These are phyloP conservation scores for Chionodraco myersi DNA, from an alignment of 2,113 vertebrate species.

Conservation along the genomic window DNA sequence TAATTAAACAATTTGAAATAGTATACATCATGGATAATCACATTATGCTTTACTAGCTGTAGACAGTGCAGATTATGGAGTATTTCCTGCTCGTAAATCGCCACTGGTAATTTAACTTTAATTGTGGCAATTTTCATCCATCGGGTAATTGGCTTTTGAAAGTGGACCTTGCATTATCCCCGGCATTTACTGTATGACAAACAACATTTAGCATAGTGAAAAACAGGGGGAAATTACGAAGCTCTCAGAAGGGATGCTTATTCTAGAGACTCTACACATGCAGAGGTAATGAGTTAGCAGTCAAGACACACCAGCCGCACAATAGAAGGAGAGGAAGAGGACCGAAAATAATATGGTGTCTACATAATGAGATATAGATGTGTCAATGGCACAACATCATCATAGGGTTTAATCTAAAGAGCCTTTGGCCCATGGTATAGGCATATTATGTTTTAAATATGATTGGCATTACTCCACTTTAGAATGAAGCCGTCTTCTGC, in stretches of 20 bases:
- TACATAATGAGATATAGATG: no score
- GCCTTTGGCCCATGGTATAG: no score
- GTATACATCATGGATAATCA: not conserved
- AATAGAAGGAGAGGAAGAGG: not conserved
- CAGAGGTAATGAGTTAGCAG: not conserved
- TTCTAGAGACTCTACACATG: not conserved
- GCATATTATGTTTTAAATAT: constrained; percentile 2
- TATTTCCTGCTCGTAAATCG: not conserved
- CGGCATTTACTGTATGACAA: constrained; percentile 10
- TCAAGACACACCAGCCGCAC: not conserved
- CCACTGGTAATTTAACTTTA: constrained; percentile 15
- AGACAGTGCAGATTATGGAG: not conserved
- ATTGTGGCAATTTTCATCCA: constrained; percentile 5
- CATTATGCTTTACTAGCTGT: not conserved
- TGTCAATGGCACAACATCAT: not conserved
- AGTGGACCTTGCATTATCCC: not conserved
- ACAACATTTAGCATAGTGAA: not conserved
- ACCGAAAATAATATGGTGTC: not conserved
- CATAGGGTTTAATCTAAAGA: not conserved
- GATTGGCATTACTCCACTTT: not conserved
- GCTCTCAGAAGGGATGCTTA: not conserved
- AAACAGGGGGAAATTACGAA: not conserved
- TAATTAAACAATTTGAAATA: not conserved
- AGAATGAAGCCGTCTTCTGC: not conserved
- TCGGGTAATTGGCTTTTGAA: constrained; percentile 18